Conservation (phyloP, 2,888 invertebrate species). For the Hydriomena furcata region DNA sequence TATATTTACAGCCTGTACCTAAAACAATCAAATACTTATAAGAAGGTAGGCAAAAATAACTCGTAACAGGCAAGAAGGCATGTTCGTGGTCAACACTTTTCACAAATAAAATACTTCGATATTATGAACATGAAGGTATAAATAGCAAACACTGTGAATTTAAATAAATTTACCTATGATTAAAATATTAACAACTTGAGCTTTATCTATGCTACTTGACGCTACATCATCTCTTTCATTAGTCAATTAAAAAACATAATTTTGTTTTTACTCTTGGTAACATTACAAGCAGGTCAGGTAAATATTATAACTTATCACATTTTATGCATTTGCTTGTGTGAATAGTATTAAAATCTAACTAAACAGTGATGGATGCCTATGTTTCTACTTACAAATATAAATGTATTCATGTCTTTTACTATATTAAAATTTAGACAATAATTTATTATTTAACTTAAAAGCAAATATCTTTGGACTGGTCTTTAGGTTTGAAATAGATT, state of each 20-base stretch:
- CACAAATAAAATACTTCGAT: constrained; percentile 12
- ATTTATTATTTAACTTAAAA: constrained; percentile 55
- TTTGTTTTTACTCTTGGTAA: constrained; percentile 34
- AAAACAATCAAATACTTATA: constrained; percentile 41
- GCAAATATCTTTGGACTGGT: constrained; percentile 63
- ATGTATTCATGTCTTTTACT: constrained; percentile 62
- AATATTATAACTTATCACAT: constrained; percentile 61
- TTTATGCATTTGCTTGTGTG: constrained; percentile 51
- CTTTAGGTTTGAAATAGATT: constrained; percentile 78
- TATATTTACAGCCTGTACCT: constrained; percentile 52
- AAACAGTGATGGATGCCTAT: constrained; percentile 52
- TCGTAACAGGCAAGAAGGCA: constrained; percentile 56
- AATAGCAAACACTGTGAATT: constrained; percentile 26
- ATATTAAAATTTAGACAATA: constrained; percentile 46
- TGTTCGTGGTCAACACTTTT: constrained; percentile 60
- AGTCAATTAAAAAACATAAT: constrained; percentile 26
- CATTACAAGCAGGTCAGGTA: constrained; percentile 37
- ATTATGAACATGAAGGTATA: constrained; percentile 23
- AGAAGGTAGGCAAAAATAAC: constrained; percentile 53
- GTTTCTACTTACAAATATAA: constrained; percentile 53
- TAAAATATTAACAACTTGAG: constrained; percentile 69
- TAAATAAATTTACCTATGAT: constrained; percentile 42
- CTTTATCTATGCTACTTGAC: constrained; percentile 61
- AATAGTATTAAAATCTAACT: constrained; percentile 46
- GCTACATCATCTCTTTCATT: constrained; percentile 3